phyloP scores from a whole-genome alignment of 2,113 vertebrate genomes.

The Rallus limicola region DNA sequence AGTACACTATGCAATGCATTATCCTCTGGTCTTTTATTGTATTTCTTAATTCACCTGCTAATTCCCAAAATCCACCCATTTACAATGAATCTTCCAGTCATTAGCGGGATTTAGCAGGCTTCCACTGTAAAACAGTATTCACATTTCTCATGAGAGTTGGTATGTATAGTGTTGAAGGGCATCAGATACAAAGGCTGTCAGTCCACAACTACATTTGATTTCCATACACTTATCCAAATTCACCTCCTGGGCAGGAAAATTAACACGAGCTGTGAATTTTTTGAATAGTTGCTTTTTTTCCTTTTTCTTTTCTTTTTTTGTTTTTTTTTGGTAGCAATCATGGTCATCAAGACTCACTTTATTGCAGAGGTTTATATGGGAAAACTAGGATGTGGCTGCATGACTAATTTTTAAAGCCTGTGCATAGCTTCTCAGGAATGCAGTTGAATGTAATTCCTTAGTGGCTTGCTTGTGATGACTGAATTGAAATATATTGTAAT shows the following conservation, averaged over 20 bases:
- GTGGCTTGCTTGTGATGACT: constrained; percentile 44
- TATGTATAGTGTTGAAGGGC: background rate
- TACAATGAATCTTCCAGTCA: constrained; percentile 13
- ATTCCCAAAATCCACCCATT: constrained; percentile 31
- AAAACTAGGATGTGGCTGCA: constrained; percentile 48
- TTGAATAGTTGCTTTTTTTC: constrained; percentile 28
- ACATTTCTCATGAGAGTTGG: constrained; percentile 39
- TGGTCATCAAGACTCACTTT: constrained; percentile 24
- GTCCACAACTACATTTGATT: constrained; percentile 44
- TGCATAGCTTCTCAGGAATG: constrained; percentile 36
- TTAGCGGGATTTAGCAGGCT: constrained; percentile 7
- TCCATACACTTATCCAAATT: constrained; percentile 47
- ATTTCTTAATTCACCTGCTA: constrained; percentile 16
- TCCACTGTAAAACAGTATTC: background rate
- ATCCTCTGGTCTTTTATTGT: background rate
- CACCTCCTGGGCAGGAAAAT: constrained; percentile 36
- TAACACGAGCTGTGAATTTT: constrained; percentile 54
- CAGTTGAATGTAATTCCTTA: constrained; percentile 53
- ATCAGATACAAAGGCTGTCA: constrained; percentile 5
- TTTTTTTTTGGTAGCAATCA: constrained; percentile 5
- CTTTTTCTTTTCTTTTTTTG: background rate
- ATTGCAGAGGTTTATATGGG: constrained; percentile 31
- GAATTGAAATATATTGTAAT: constrained; percentile 34
- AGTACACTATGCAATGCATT: background rate
- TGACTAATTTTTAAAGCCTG: constrained; percentile 70